Evolutionary conservation across 2,113 vertebrate genomes (phyloP), one percentile per base, ranked within the genome.

Genomic region (Amphilophus citrinellus): DNA sequence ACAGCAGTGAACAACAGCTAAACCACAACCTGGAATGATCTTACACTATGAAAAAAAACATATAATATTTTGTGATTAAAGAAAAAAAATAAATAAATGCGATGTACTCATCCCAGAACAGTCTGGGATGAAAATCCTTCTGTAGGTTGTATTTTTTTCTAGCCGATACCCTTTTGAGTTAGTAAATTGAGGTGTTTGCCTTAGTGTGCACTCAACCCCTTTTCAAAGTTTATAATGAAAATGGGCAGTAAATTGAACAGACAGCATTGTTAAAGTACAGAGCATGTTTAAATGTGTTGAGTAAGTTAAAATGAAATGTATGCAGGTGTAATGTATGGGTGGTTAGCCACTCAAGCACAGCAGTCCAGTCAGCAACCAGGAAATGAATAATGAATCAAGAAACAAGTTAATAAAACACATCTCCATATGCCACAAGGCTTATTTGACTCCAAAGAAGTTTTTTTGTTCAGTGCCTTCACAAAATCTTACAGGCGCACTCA

Each of bases 311-410:
- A 32, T 83, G 71, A 90, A 92, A 85, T 73, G 50, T 62, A 63
- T 66, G 71, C 76, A 44, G 61, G 56, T 79, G 63, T 27, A 58
- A 15, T 11, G 13, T 77, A 44, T 50, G 77, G 88, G 73, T 82
- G 90, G 75, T 86, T 83, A 76, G 65, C 79, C 76, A 66, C 10
- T 22, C 71, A 58, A 53, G 65, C 83, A 80, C 81, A 78, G 47
- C 20, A 47, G 59, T 79, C 82, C 66, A 91, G 59, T 84, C 84
- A 84, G 85, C 77, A 83, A 85, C 61, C 39, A 84, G 79, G 66
- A 65, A 61, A 88, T 84, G 65, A 92, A 90, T 90, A 86, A 92
- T 84, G 76, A 90, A 88, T 87, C 59, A 77, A 79, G 73, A 53
- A 76, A 60, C 58, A 58, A 11, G 39, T 75, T 85, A 79, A 83